Evolutionary conservation across 1,140 invertebrate genomes (phyloP).

Genomic region (Leptonema lineaticorne): DNA sequence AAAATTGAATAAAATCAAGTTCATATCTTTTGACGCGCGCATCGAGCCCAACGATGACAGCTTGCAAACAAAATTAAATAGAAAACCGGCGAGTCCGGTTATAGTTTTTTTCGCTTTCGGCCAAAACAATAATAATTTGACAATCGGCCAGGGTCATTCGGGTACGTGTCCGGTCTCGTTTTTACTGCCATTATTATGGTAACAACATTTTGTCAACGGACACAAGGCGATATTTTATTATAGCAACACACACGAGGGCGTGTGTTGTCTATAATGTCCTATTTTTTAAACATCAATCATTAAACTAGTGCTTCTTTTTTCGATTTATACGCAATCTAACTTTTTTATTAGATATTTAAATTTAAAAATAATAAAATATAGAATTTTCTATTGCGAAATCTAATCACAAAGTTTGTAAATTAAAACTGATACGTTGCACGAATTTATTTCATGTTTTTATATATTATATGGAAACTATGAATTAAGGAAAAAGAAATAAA

Average conservation of each 20-base stretch:
- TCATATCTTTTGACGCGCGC: not conserved
- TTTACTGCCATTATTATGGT: slow-evolving; percentile 22
- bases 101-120: not conserved
- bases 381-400: too few relatives aligned
- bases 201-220: slow-evolving; percentile 24
- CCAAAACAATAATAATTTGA: slow-evolving; percentile 14
- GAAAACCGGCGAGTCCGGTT: slow-evolving; percentile 5
- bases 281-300: slow-evolving; percentile 25
- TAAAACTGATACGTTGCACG: too few relatives aligned
- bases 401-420: too few relatives aligned
- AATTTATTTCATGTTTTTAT: too few relatives aligned
- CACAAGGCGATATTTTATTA: not conserved
- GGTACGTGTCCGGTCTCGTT: slow-evolving; percentile 3
- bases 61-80: slow-evolving; percentile 27
- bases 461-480: too few relatives aligned
- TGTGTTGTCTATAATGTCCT: not conserved
- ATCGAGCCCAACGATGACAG: slow-evolving; percentile 27
- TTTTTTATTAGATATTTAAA: too few relatives aligned
- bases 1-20: not conserved
- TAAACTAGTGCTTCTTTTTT: too few relatives aligned
- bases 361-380: too few relatives aligned
- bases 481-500: too few relatives aligned
- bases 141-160: slow-evolving; percentile 15
- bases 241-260: not conserved
- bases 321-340: too few relatives aligned